Evolutionary conservation across 2,797 vertebrate genomes (phyloP), one percentile per base, ranked within the genome.

Genomic region (Trematomus bernacchii): DNA sequence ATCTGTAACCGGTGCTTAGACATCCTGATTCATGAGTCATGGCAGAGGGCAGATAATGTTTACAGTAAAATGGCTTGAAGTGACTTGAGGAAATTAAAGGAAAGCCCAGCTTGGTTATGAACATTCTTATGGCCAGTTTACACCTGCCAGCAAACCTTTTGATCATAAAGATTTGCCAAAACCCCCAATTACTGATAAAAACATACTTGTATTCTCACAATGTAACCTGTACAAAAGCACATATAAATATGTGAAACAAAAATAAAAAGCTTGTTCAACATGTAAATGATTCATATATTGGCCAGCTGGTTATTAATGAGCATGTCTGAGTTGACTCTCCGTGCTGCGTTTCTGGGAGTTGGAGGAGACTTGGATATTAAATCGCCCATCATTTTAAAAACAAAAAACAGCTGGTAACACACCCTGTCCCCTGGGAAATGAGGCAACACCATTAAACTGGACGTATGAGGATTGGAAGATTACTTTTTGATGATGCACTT

Each of bases 151-250:
- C 73, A 66, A 76, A 86, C 72, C 70, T 87, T 67, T 85, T 76
- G 60, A 66, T 62, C 52, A 30, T 62, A 73, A 77, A 77, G 59
- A 78, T 78, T 87, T 84, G 85, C 82, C 76, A 77, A 75, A 44
- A 52, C 60, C 61, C 73, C 46, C 11, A 16, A 42, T 37, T 83
- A 67, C 30, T 60, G 23, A 79, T 54, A 2, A 2, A 47, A 48
- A 43, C 21, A 33, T 27, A 65, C 60, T 68, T 79, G 82, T 92
- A 78, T 82, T 74, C 63, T 87, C 79, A 88, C 84, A 82, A 37
- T 92, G 78, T 93, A 92, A 86, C 78, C 66, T 87, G 82, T 87
- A 76, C 63, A 81, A 87, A 90, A 91, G 79, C 90, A 89, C 89
- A 91, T 79, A 71, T 61, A 43, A 80, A 83, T 79, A 85, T 89